Evolutionary conservation across 2,888 invertebrate species (phyloP).

Genomic region (Keiferia lycopersicella): DNA sequence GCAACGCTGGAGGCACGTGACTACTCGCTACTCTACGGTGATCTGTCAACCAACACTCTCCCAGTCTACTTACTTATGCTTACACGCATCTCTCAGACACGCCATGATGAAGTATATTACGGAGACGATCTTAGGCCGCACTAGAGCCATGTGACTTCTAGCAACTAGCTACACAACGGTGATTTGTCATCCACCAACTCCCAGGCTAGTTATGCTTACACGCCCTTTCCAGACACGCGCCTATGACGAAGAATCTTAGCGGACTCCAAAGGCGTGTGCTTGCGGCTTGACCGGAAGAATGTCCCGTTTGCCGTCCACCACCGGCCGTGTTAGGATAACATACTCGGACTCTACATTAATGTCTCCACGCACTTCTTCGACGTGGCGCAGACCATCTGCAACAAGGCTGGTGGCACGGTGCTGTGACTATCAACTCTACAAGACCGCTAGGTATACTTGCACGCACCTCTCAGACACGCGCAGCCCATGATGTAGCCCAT

Average conservation of each 20-base stretch:
- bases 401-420: neutral
- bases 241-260: neutral
- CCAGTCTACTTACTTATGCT: neutral
- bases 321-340: no score
- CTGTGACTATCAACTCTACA: no score
- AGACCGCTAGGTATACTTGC: neutral
- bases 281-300: no score
- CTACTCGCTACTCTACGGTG: no score
- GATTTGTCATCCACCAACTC: no score
- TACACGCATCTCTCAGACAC: slow-evolving; percentile 90
- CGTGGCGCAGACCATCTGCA: no score
- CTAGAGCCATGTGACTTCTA: slow-evolving; percentile 56
- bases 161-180: no score
- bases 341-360: no score
- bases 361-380: no score
- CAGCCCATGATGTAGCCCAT: slow-evolving; percentile 98
- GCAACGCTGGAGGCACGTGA: slow-evolving; percentile 55
- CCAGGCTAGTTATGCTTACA: slow-evolving; percentile 28
- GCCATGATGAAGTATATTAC: slow-evolving; percentile 98
- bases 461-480: slow-evolving; percentile 93
- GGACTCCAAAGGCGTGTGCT: no score
- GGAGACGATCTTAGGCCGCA: slow-evolving; percentile 61
- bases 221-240: slow-evolving; percentile 85
- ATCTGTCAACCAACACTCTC: no score
- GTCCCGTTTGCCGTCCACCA: no score